Evolutionary conservation across 2,797 vertebrate genomes (phyloP).

Genomic region (Telmatherina bonti): DNA sequence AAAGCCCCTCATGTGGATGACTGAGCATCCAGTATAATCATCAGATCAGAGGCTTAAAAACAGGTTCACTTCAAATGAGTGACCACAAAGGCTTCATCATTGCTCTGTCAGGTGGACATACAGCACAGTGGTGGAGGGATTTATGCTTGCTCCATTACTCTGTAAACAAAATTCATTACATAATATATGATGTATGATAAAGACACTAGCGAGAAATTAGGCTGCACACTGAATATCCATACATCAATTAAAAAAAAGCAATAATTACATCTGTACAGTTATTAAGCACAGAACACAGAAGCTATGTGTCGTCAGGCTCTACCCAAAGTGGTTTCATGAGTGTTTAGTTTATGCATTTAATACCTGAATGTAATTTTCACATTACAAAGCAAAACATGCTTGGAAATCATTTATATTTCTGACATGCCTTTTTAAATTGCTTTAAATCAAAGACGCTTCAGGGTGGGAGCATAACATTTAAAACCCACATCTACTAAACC

Average conservation of each 20-base stretch:
- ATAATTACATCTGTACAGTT: conserved; percentile 33
- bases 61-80: conserved; percentile 18
- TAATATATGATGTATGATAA: conserved; percentile 1
- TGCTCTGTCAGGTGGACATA: conserved; percentile 15
- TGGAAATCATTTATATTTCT: conserved; percentile 46
- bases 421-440: conserved; percentile 47
- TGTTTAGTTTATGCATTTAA: conserved; percentile 48
- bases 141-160: conserved; percentile 16
- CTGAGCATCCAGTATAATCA: conserved; percentile 44
- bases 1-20: conserved; percentile 54
- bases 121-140: background rate
- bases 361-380: conserved; percentile 36
- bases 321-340: conserved; percentile 2
- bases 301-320: conserved; percentile 25
- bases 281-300: conserved; percentile 35
- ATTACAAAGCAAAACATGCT: conserved; percentile 43
- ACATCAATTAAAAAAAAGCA: conserved; percentile 25
- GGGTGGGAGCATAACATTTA: conserved; percentile 4
- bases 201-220: background rate
- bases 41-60: conserved; percentile 49
- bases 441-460: conserved; percentile 41
- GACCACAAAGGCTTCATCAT: conserved; percentile 1
- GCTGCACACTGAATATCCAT: background rate
- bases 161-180: conserved; percentile 18
- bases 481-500: conserved; percentile 1